Base-by-base conservation (phyloP, 1,140 invertebrate species). In the Cyclargus thomasi region DNA sequence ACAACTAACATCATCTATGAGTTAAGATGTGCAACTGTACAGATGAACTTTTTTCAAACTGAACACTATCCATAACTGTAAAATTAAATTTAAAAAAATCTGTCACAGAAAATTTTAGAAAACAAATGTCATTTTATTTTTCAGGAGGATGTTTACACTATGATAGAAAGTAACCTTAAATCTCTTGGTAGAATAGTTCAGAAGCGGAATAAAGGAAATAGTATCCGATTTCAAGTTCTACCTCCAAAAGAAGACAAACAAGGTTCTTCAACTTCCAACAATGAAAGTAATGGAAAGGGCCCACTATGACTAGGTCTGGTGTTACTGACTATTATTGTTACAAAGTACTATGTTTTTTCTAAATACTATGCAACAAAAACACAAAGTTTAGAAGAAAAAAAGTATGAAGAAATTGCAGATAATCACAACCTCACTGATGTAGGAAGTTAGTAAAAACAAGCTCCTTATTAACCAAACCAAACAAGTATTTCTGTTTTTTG, bases 191-290 rank as follows among this genome's bases (percentile, higher is more conserved):
- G 86, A 80, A 78, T 93, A 57, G 81, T 93, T 1, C 93, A 94
- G 73, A 94, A 93, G 77, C 88, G 91, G 70, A 78, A 74, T 7
- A 93, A 93, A 80, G 92, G 92, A 22, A 86, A 80, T 35, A 88
- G 85, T 62, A 82, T 93, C 11, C 92, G 91, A 76, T 94, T 94
- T 74, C 92, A 92, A 78, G 87, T 94, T 65, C 35, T 92, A 20
- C 93, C 93, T 67, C 39, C 81, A 20, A 82, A 75, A 47, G 70
- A 80, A 29, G 78, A 53, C 59, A 74, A 55, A 22, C n/a, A 62
- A 35, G 62, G 67, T 17, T 69, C 76, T 14, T 23, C 71, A 29
- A 59, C 66, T 53, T 70, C 74, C 20, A 70, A 68, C 62, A 53
- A 77, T 68, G 78, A 75, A 65, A 67, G 72, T 70, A 73, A 79